Evolutionary conservation across 2,797 vertebrate species (phyloP).

Genomic region (Amazona ochrocephala): DNA sequence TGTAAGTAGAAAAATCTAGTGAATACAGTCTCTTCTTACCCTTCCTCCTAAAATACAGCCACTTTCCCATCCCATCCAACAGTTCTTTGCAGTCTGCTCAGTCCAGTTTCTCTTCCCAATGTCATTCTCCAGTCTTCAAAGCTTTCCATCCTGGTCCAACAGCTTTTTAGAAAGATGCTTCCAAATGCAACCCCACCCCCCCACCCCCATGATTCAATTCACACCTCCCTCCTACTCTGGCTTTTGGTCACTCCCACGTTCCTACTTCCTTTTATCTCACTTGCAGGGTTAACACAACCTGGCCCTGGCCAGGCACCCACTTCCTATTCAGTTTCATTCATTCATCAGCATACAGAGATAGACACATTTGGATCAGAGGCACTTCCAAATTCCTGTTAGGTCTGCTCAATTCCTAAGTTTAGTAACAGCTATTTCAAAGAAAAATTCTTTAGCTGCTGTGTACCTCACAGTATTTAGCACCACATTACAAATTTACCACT

Average conservation of each 20-base stretch:
- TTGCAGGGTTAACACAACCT: neutral
- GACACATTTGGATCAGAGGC: neutral
- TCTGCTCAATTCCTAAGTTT: neutral
- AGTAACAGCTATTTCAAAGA: neutral
- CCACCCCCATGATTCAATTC: neutral
- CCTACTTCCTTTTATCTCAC: neutral
- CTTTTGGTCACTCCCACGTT: neutral
- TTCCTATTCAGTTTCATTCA: neutral
- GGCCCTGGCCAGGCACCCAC: neutral
- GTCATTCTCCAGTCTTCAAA: neutral
- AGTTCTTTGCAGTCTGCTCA: neutral
- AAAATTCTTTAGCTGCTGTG: neutral
- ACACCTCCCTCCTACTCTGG: neutral
- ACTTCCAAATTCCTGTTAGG: neutral
- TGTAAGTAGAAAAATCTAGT: neutral
- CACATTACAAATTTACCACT: neutral
- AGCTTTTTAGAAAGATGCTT: neutral
- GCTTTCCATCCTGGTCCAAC: neutral
- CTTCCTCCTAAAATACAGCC: neutral
- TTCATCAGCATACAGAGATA: neutral
- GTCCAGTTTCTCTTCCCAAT: neutral
- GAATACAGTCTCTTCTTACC: neutral
- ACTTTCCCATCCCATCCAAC: neutral
- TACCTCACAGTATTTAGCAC: neutral
- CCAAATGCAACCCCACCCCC: neutral